These are phyloP conservation scores for Caenorhabditis angaria DNA, from an alignment of 2,888 invertebrate species.

Conservation along the genomic window DNA sequence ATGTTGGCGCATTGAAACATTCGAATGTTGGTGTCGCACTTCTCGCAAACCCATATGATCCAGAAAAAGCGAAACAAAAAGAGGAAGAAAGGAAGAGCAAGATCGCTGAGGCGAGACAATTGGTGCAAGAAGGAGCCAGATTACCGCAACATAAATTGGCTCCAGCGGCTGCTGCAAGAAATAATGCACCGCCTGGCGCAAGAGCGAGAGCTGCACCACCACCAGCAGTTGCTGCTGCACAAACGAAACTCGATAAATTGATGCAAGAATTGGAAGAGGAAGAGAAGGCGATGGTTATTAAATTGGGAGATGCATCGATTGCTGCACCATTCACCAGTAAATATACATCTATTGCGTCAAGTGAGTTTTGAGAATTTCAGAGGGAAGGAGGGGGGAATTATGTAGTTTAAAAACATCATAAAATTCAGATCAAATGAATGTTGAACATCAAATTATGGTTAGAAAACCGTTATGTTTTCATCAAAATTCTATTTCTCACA, in stretches of 20 bases:
- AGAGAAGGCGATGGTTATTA: constrained; percentile 82
- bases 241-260: constrained; percentile 77
- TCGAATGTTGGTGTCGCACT: constrained; percentile 82
- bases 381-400: background rate
- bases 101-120: constrained; percentile 37
- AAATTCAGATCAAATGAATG: too few relatives aligned
- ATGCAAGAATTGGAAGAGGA: constrained; percentile 85
- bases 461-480: too few relatives aligned
- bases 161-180: constrained; percentile 16
- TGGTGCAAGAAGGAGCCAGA: constrained; percentile 28
- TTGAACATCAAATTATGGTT: too few relatives aligned
- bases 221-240: constrained; percentile 66
- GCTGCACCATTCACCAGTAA: constrained; percentile 99
- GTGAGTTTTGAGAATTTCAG: constrained; percentile 77
- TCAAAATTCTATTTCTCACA: too few relatives aligned
- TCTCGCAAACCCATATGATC: constrained; percentile 69
- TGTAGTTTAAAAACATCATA: background rate
- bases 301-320: constrained; percentile 96
- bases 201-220: constrained; percentile 26
- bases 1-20: constrained; percentile 97
- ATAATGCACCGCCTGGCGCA: constrained; percentile 49
- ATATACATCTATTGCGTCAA: constrained; percentile 91
- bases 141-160: constrained; percentile 17
- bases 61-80: constrained; percentile 51
- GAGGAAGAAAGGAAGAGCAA: constrained; percentile 50